Percentiles rank a stretch among this genome's conserved stretches.
Evolutionary conservation across 2,113 vertebrate genomes (phyloP).

Genomic region (Nannobrachium achirus): DNA sequence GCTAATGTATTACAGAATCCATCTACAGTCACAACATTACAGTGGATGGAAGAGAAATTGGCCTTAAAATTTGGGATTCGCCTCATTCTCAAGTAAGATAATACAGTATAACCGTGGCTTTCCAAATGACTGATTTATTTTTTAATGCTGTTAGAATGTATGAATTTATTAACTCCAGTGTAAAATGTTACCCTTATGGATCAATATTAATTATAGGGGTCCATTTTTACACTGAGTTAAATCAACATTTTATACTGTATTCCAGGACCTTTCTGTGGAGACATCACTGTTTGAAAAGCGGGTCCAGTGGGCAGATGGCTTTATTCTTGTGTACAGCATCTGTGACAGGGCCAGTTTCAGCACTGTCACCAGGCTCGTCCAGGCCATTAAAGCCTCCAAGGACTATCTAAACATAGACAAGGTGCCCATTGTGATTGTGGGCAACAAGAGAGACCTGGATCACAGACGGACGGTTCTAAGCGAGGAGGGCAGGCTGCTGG

Average conservation of each 20-base stretch:
- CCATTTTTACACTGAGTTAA: too few species aligned
- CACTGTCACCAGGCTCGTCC: constrained; percentile 78
- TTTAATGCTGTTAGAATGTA: neutral
- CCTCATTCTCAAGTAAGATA: constrained; percentile 81
- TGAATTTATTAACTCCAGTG: too few species aligned
- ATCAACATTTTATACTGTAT: neutral
- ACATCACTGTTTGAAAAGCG: constrained; percentile 79
- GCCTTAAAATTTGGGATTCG: constrained; percentile 87
- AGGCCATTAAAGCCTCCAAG: constrained; percentile 82
- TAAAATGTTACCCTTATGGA: too few species aligned
- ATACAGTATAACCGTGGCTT: neutral
- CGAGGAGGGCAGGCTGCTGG: constrained; percentile 85
- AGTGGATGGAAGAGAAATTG: constrained; percentile 81
- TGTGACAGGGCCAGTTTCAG: constrained; percentile 88
- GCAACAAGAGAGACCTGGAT: constrained; percentile 86
- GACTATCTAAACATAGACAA: constrained; percentile 77
- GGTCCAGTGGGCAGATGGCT: constrained; percentile 88
- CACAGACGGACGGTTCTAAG: constrained; percentile 83
- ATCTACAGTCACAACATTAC: constrained; percentile 84
- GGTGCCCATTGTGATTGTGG: constrained; percentile 85
- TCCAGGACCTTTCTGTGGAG: constrained; percentile 72
- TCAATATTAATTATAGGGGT: too few species aligned
- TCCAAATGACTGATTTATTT: neutral
- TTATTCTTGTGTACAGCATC: constrained; percentile 88
- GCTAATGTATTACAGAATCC: constrained; percentile 75